Evolutionary conservation across 1,140 invertebrate genomes (phyloP).

Genomic region (Drosophila kikkawai): DNA sequence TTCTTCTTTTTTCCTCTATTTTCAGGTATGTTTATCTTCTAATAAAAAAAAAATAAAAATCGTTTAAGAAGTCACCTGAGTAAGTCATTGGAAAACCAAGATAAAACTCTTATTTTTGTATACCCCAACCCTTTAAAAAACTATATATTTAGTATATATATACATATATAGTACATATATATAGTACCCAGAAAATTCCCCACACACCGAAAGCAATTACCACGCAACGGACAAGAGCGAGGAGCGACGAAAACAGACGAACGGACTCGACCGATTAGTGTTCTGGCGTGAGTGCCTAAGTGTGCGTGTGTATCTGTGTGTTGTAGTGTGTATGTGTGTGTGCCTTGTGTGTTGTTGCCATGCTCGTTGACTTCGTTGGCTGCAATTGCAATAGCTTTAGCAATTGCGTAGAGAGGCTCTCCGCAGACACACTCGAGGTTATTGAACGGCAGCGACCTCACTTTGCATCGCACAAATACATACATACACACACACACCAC

Average conservation of each 20-base stretch:
- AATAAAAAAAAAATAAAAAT: too few species aligned
- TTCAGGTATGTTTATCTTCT: slow-evolving; percentile 54
- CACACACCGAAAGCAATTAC: slow-evolving; percentile 45
- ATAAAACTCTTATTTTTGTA: slow-evolving; percentile 9
- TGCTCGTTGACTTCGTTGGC: slow-evolving; percentile 55
- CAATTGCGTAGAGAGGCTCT: slow-evolving; percentile 75
- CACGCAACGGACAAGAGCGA: slow-evolving; percentile 40
- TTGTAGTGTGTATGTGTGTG: slow-evolving; percentile 22
- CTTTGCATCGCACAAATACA: slow-evolving; percentile 69
- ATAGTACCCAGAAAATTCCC: neutral
- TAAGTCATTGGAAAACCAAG: slow-evolving; percentile 44
- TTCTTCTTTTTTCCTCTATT: slow-evolving; percentile 1
- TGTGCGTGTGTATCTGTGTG: slow-evolving; percentile 41
- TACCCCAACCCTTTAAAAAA: neutral
- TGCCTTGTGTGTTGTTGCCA: slow-evolving; percentile 55
- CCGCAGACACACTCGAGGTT: slow-evolving; percentile 74
- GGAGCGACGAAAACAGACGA: slow-evolving; percentile 51
- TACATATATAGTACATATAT: neutral
- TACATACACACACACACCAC: neutral
- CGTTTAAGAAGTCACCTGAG: slow-evolving; percentile 26
- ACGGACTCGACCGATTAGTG: slow-evolving; percentile 63
- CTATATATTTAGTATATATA: neutral
- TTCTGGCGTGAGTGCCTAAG: slow-evolving; percentile 8
- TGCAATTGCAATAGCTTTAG: slow-evolving; percentile 74
- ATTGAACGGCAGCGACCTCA: slow-evolving; percentile 84